These are phyloP conservation scores for Sebastes kiyomatsui DNA, from an alignment of 2,797 vertebrate species.

Conservation along the genomic window DNA sequence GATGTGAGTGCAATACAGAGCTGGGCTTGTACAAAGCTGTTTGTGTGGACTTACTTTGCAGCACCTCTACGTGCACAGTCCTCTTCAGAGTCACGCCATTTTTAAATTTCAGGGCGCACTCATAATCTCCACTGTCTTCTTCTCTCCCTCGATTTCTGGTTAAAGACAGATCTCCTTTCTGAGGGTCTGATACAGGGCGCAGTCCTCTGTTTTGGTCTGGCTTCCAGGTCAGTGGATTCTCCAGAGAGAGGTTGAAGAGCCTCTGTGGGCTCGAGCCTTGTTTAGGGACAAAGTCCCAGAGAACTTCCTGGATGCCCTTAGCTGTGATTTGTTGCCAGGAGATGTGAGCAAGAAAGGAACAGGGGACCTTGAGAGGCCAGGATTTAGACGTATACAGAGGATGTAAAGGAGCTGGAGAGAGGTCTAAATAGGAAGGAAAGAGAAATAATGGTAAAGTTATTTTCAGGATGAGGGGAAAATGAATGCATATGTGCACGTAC, in stretches of 20 bases:
- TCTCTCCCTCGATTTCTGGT: not conserved
- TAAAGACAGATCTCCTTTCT: slow-evolving; percentile 43
- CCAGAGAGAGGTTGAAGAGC: slow-evolving; percentile 34
- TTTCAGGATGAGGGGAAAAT: not conserved
- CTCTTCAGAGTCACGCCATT: not conserved
- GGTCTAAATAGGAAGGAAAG: slow-evolving; percentile 54
- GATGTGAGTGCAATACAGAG: not conserved
- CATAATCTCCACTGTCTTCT: slow-evolving; percentile 60
- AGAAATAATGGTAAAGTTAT: not conserved
- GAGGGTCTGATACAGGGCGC: rapidly evolving
- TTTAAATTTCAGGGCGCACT: slow-evolving; percentile 54
- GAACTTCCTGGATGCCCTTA: slow-evolving; percentile 6
- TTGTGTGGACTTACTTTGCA: slow-evolving; percentile 69
- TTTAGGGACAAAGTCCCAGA: slow-evolving; percentile 68
- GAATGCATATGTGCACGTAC: not conserved
- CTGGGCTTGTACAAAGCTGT: not conserved
- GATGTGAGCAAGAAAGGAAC: slow-evolving; percentile 33
- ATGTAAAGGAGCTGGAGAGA: slow-evolving; percentile 14
- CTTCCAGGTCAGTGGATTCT: not conserved
- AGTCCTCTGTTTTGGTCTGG: rapidly evolving
- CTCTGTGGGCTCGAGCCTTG: not conserved
- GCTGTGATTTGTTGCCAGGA: slow-evolving; percentile 47
- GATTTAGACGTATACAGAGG: slow-evolving; percentile 51
- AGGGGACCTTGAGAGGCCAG: slow-evolving; percentile 47
- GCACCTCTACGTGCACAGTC: slow-evolving; percentile 58